phyloP scores from a whole-genome alignment of 2,888 invertebrate genomes.

The Cremastobaeus sp. region DNA sequence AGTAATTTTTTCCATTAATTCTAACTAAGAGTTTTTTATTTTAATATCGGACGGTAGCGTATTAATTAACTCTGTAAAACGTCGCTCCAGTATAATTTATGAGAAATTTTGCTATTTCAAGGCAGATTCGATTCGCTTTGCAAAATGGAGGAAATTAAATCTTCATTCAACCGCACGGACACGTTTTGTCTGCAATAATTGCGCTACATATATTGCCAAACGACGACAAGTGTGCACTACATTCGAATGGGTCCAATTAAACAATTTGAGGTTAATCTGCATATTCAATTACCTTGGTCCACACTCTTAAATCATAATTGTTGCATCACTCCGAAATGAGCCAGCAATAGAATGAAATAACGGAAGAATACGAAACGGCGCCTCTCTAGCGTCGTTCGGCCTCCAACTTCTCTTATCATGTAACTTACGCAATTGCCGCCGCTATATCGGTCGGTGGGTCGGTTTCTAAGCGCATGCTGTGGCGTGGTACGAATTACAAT shows the following conservation, averaged over 20 bases:
- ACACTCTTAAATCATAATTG: conserved; percentile 17
- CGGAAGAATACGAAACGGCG: conserved; percentile 59
- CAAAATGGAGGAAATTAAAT: too few relatives aligned
- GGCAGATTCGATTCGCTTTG: too few relatives aligned
- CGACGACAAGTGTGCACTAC: too few relatives aligned
- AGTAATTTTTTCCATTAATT: too few relatives aligned
- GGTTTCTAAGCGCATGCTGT: conserved; percentile 54
- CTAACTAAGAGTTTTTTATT: too few relatives aligned
- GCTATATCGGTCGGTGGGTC: conserved; percentile 65
- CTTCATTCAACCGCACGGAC: too few relatives aligned
- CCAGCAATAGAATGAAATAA: conserved; percentile 44
- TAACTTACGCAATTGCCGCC: conserved; percentile 64
- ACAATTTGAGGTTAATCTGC: conserved; percentile 9
- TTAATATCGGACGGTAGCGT: too few relatives aligned
- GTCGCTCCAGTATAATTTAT: too few relatives aligned
- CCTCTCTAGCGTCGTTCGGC: conserved; percentile 59
- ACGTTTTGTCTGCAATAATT: too few relatives aligned
- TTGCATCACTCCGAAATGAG: conserved; percentile 38
- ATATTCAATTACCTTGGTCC: conserved; percentile 10
- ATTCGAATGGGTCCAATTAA: conserved; percentile 24
- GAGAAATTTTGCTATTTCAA: too few relatives aligned
- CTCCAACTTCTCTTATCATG: conserved; percentile 68
- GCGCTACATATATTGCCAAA: too few relatives aligned
- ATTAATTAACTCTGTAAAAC: too few relatives aligned
- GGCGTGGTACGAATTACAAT: conserved; percentile 56